These are phyloP conservation scores for Taurulus bubalis DNA, from an alignment of 2,113 vertebrate species.

Conservation along the genomic window DNA sequence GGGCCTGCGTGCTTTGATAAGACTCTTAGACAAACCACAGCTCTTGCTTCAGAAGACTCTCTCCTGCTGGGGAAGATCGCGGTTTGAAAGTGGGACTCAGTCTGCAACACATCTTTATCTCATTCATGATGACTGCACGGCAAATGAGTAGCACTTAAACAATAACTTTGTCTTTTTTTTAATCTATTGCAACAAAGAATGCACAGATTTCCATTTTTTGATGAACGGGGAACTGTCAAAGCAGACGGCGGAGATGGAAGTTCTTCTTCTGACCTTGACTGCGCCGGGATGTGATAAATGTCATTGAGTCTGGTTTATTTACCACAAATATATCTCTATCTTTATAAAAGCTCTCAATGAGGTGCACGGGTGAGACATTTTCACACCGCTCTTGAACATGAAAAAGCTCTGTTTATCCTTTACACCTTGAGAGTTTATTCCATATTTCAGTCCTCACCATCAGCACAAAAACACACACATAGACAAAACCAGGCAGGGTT, in stretches of 20 bases:
- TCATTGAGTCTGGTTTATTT: background rate
- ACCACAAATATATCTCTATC: background rate
- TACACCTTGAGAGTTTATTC: conserved; percentile 8
- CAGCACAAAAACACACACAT: conserved; percentile 11
- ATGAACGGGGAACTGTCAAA: background rate
- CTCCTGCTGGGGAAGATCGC: conserved; percentile 47
- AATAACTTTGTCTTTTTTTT: background rate
- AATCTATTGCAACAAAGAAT: background rate
- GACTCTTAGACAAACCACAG: conserved; percentile 41
- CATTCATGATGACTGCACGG: background rate
- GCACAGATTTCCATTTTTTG: conserved; percentile 12
- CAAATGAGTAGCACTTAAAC: conserved; percentile 9
- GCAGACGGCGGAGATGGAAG: background rate
- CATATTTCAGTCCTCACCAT: conserved; percentile 19
- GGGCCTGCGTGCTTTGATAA: conserved; percentile 52
- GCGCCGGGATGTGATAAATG: background rate
- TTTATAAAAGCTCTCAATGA: conserved; percentile 4
- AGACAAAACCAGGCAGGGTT: conserved; percentile 7
- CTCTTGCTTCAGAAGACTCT: conserved; percentile 15
- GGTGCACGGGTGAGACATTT: background rate
- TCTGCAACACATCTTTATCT: conserved; percentile 23
- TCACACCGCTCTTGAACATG: background rate
- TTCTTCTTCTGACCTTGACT: background rate
- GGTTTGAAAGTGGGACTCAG: conserved; percentile 26
- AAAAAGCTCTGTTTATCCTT: conserved; percentile 15